Evolutionary conservation across 2,113 vertebrate genomes (phyloP).

Genomic region (Zapus hudsonius): DNA sequence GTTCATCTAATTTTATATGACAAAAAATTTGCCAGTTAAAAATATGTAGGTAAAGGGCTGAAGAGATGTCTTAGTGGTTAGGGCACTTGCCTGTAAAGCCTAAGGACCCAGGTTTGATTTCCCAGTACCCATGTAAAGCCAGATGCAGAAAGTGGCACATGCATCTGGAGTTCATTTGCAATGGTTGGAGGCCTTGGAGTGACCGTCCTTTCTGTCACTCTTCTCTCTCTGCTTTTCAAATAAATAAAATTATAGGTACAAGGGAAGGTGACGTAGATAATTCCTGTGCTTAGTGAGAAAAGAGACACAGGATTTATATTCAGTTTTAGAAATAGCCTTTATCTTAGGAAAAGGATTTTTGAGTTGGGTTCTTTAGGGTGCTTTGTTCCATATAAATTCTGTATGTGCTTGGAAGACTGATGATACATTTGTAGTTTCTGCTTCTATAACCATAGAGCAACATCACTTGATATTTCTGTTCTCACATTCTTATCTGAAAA

Average conservation of each 20-base stretch:
- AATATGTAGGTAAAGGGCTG: neutral
- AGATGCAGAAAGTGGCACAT: no score
- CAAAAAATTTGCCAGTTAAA: neutral
- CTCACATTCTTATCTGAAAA: constrained; percentile 38
- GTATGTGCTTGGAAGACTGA: neutral
- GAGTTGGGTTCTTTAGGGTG: neutral
- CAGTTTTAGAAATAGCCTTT: constrained; percentile 6
- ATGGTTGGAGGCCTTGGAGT: no score
- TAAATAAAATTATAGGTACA: no score
- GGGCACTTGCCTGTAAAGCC: no score
- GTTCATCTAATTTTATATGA: neutral
- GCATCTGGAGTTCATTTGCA: no score
- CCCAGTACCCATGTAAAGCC: no score
- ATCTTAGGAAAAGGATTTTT: neutral
- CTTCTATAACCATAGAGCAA: neutral
- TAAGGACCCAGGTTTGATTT: no score
- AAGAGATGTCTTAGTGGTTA: no score
- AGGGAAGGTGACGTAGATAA: neutral
- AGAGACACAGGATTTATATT: neutral
- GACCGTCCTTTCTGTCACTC: no score
- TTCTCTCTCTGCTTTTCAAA: no score
- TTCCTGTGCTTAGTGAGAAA: neutral
- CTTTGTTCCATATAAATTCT: constrained; percentile 35
- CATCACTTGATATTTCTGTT: constrained; percentile 12
- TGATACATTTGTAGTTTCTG: constrained; percentile 17